phyloP scores from a whole-genome alignment of 2,888 invertebrate species.

The Agelastica alni region DNA sequence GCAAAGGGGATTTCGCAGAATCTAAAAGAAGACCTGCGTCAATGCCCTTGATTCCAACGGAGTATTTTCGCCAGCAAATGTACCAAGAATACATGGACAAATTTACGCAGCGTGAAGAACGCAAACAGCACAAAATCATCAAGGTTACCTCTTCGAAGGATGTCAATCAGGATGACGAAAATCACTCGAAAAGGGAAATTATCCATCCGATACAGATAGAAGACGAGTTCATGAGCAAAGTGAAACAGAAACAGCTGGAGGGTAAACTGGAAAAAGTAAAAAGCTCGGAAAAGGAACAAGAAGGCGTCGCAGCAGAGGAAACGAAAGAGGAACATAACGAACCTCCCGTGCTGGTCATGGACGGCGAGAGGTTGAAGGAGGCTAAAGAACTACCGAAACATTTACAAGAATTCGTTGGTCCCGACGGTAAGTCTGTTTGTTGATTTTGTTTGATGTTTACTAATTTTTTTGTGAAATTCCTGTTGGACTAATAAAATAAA shows the following conservation, averaged over 20 bases:
- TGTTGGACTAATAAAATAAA: conserved; percentile 21
- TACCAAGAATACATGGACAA: conserved; percentile 82
- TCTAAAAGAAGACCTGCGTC: conserved; percentile 39
- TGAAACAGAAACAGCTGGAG: conserved; percentile 71
- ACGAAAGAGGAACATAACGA: conserved; percentile 32
- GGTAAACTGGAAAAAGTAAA: conserved; percentile 39
- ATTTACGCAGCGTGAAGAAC: conserved; percentile 76
- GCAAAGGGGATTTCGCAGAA: conserved; percentile 58
- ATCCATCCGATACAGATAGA: conserved; percentile 64
- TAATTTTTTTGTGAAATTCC: conserved; percentile 8
- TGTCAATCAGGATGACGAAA: conserved; percentile 25
- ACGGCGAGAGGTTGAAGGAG: conserved; percentile 67
- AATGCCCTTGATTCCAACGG: conserved; percentile 62
- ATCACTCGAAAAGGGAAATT: conserved; percentile 41
- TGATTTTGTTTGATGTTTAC: conserved; percentile 14
- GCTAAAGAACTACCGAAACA: conserved; percentile 74
- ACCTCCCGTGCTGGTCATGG: conserved; percentile 63
- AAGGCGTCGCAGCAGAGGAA: conserved; percentile 11
- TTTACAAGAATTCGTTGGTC: conserved; percentile 75
- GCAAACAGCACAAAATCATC: conserved; percentile 78
- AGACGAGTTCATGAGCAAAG: conserved; percentile 77
- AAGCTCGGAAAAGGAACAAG: conserved; percentile 38
- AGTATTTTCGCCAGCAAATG: conserved; percentile 78
- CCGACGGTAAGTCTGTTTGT: conserved; percentile 21
- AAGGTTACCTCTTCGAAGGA: conserved; percentile 67